A percentile compares a stretch with the other conserved stretches of the same genome.
Conservation (phyloP, 2,797 vertebrate species). For the Chelon labrosus region DNA sequence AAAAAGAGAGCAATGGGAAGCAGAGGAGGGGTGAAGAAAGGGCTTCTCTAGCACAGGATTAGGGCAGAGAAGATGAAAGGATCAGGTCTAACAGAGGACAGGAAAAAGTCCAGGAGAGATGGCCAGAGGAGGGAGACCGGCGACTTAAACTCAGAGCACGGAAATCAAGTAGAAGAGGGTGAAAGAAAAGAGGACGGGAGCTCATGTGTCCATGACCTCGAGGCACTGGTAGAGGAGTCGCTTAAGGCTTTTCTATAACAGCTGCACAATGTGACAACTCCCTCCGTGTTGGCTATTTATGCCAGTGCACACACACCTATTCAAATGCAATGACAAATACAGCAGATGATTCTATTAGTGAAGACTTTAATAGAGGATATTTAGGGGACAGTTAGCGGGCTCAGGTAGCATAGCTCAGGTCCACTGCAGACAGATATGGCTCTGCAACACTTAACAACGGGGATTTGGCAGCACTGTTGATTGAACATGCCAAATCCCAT, state of each 20-base stretch:
- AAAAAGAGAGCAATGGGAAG: slow-evolving; percentile 68
- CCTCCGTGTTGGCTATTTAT: slow-evolving; percentile 45
- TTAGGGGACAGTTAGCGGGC: slow-evolving; percentile 73
- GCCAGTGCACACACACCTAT: slow-evolving; percentile 62
- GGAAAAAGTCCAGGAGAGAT: slow-evolving; percentile 54
- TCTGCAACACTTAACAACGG: slow-evolving; percentile 81
- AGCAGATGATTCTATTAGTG: slow-evolving; percentile 74
- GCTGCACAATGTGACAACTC: slow-evolving; percentile 48
- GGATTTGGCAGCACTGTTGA: slow-evolving; percentile 82
- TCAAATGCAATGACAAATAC: slow-evolving; percentile 68
- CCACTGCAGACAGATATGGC: slow-evolving; percentile 75
- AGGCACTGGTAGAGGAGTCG: slow-evolving; percentile 40
- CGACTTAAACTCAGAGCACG: slow-evolving; percentile 58
- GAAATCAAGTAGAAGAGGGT: slow-evolving; percentile 55
- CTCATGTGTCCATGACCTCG: slow-evolving; percentile 63
- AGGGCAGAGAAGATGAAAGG: slow-evolving; percentile 75
- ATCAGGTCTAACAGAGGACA: slow-evolving; percentile 71
- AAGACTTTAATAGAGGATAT: slow-evolving; percentile 74
- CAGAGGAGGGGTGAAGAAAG: slow-evolving; percentile 55
- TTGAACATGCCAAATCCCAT: slow-evolving; percentile 85
- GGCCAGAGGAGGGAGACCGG: slow-evolving; percentile 56
- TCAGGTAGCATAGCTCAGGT: slow-evolving; percentile 58
- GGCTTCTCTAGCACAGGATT: slow-evolving; percentile 75
- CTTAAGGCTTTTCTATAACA: slow-evolving; percentile 42
- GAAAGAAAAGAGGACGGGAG: slow-evolving; percentile 48